A percentile compares a stretch with the other conserved stretches of the same genome.
phyloP scores from a whole-genome alignment of 2,113 vertebrate species.

The Echinops telfairi region DNA sequence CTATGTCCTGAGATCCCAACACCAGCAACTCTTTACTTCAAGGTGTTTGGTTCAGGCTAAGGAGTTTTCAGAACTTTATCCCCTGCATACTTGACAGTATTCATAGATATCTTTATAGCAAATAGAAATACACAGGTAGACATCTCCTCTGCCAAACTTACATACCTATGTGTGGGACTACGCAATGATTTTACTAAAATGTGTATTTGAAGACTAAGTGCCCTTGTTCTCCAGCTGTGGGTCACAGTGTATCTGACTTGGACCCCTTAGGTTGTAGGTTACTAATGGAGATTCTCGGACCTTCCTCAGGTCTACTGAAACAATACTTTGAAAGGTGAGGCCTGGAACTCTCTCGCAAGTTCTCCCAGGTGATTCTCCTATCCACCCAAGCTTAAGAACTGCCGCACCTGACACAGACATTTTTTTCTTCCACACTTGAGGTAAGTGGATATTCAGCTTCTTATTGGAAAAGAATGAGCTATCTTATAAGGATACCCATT shows the following conservation, averaged over 20 bases:
- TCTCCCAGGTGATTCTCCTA: background rate
- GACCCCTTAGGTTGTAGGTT: background rate
- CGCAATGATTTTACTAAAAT: slow-evolving; percentile 1
- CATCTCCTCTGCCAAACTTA: too few relatives aligned
- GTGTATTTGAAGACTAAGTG: slow-evolving; percentile 4
- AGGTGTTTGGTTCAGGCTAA: too few relatives aligned
- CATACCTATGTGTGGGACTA: too few relatives aligned
- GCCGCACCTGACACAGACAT: background rate
- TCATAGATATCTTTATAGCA: too few relatives aligned
- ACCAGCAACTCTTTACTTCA: too few relatives aligned
- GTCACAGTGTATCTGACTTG: background rate
- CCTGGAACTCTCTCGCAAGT: background rate
- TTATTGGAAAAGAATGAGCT: slow-evolving; percentile 27
- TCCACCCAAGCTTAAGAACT: background rate
- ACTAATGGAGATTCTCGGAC: background rate
- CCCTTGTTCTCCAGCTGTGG: background rate
- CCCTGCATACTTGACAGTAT: too few relatives aligned
- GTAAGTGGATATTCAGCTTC: background rate
- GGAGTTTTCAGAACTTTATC: too few relatives aligned
- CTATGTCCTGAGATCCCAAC: too few relatives aligned
- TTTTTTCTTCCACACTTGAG: slow-evolving; percentile 25
- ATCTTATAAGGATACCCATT: slow-evolving; percentile 14
- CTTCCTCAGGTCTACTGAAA: background rate
- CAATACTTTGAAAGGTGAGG: background rate
- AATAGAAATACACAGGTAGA: too few relatives aligned